Conservation (phyloP, 2,888 invertebrate genomes). For the Micoletzkya japonica region DNA sequence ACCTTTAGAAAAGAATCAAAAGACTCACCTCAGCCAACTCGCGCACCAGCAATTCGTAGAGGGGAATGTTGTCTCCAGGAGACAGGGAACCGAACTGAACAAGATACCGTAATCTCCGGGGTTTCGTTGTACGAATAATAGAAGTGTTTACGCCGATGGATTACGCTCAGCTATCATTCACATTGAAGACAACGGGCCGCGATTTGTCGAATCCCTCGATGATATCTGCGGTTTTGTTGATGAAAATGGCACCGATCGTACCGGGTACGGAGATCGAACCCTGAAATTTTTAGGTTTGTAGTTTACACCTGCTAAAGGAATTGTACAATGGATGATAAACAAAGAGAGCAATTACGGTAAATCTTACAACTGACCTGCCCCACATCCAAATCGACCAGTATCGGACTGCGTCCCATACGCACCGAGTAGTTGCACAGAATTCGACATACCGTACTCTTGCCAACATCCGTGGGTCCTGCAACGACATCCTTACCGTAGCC, state of each 20-base stretch:
- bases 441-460: conserved; percentile 87
- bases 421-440: conserved; percentile 93
- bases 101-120: conserved; percentile 8
- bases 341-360: not conserved
- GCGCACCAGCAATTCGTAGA: conserved; percentile 82
- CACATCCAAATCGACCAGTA: conserved; percentile 91
- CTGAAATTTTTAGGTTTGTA: conserved; percentile 33
- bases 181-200: conserved; percentile 77
- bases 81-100: conserved; percentile 81
- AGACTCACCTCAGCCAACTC: conserved; percentile 78
- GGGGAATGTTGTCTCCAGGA: conserved; percentile 77
- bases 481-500: not conserved
- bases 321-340: not conserved
- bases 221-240: conserved; percentile 88
- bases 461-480: conserved; percentile 84
- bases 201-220: conserved; percentile 93
- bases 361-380: conserved; percentile 73
- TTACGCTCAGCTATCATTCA: conserved; percentile 27
- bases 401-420: conserved; percentile 76
- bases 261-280: conserved; percentile 58
- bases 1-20: not conserved
- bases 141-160: not conserved
- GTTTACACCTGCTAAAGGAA: too few species aligned
- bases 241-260: conserved; percentile 68
- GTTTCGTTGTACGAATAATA: too few species aligned